A percentile compares a stretch with the other conserved stretches of the same genome.
phyloP scores from a whole-genome alignment of 2,888 invertebrate genomes.

The Athalia circularis region DNA sequence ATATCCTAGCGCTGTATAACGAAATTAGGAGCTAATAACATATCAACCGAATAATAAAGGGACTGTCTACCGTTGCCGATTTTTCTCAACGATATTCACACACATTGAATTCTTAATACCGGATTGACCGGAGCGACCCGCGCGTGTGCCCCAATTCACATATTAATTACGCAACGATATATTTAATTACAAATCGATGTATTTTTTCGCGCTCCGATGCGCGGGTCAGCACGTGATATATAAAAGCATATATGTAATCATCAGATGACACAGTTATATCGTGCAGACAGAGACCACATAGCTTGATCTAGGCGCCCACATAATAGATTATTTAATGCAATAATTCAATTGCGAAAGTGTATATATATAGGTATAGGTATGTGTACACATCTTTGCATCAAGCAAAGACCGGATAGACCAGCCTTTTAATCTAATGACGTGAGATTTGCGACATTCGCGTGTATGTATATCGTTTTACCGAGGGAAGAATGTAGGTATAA shows the following conservation, averaged over 20 bases:
- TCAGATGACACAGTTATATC: neutral
- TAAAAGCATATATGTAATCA: conserved; percentile 4
- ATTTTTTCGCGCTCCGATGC: conserved; percentile 12
- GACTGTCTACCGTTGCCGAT: too few species aligned
- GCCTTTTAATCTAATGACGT: conserved; percentile 38
- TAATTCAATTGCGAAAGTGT: conserved; percentile 27
- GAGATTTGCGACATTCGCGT: conserved; percentile 28
- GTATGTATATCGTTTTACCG: neutral
- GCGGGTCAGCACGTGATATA: too few species aligned
- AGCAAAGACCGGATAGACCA: conserved; percentile 25
- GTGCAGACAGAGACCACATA: neutral
- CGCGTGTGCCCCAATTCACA: conserved; percentile 7
- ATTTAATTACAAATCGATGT: conserved; percentile 33
- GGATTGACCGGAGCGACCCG: too few species aligned
- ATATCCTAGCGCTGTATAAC: too few species aligned
- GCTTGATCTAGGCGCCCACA: neutral
- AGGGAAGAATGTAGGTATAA: neutral
- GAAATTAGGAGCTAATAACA: too few species aligned
- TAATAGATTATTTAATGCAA: conserved; percentile 34
- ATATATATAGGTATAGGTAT: neutral
- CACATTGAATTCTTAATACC: too few species aligned
- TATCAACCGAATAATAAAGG: too few species aligned
- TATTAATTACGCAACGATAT: conserved; percentile 10
- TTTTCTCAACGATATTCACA: too few species aligned
- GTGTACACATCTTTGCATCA: conserved; percentile 9